Base-by-base conservation (phyloP, 2,888 invertebrate genomes). In the Phalangium opilio region DNA sequence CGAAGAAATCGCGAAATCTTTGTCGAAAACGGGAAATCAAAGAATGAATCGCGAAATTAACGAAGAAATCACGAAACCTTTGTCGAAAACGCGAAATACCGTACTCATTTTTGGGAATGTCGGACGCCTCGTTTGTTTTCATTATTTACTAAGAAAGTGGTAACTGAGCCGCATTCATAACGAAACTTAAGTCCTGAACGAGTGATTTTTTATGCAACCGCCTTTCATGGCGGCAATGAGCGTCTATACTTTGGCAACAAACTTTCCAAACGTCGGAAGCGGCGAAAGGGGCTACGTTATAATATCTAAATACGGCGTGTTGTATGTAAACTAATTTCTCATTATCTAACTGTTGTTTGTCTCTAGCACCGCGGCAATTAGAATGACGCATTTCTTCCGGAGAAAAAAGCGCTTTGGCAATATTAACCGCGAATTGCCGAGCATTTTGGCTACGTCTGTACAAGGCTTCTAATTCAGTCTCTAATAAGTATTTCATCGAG, bases 341-440 rank as follows among this genome's bases (percentile, higher is more conserved):
- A 38, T 48, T 45, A 45, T 52, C 48, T 18, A 52, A 33, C 21
- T 50, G 50, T 21, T 47, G 43, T 42, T 50, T 47, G 32, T 52
- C 50, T 48, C 52, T 35, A 2, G 50, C 52, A 32, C 52, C 52
- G 41, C 52, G 20, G 50, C 52, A 52, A 45, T 52, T 52, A 38
- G 52, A 52, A 20, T 43, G 43, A 41, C 52, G 49, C 52, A 52
- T 48, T 45, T 52, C 52, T 34, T 45, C 17, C 3, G 49, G 45
- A n/a, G 52, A 41, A 35, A 47, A 52, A 20, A 52, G 42, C 11
- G 32, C 47, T 38, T 44, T 43, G 20, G 52, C 52, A 33, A 52
- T 50, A 44, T 52, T 52, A 33, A 52, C 52, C 17, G 52, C 52
- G 44, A 52, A 52, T 43, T 52, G 52, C 35, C 52, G 45, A 46